Evolutionary conservation across 1,140 invertebrate species (phyloP), one percentile per base, ranked within the genome.

Genomic region (Drosophila mojavensis): DNA sequence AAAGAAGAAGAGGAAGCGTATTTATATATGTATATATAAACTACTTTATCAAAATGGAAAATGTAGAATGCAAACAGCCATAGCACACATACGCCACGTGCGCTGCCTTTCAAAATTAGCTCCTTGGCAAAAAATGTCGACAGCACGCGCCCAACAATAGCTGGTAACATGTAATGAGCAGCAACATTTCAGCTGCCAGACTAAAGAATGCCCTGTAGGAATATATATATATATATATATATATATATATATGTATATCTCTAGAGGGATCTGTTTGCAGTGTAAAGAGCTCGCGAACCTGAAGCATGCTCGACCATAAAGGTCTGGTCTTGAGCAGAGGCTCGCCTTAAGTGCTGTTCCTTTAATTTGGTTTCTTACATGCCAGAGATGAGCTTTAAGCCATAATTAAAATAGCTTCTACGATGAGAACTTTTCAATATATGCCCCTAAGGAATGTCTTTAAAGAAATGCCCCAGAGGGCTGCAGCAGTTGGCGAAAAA

Each of bases 41-140:
- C 54, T 65, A 56, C 68, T 70, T 65, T 75, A 75, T 75, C 55
- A 75, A 60, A 60, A 60, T 71, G 60, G 53, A 70, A 69, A 74
- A 59, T 70, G 58, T 50, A 56, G 69, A 73, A 69, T 50, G 59
- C 66, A 75, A 58, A 58, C 60, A 70, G 6, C 17, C 58, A 81
- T 75, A 47, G 43, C 60, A 15, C 61, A 63, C 72, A 88, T 76
- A 73, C 75, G 82, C 83, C 82, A 59, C 72, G 78, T 76, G 54
- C 54, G 71, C 64, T 43, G 59, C 47, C 26, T 24, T 3, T 33
- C 24, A 26, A 63, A 64, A 58, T 71, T 39, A 66, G 56, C 56
- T 53, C 39, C 28, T 5, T 47, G 2, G 20, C 53, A 75, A 64
- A 71, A 71, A 71, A 59, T 65, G 72, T 75, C 60, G 54, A 53